Conservation (phyloP, 2,797 vertebrate genomes). For the Characodon lateralis region DNA sequence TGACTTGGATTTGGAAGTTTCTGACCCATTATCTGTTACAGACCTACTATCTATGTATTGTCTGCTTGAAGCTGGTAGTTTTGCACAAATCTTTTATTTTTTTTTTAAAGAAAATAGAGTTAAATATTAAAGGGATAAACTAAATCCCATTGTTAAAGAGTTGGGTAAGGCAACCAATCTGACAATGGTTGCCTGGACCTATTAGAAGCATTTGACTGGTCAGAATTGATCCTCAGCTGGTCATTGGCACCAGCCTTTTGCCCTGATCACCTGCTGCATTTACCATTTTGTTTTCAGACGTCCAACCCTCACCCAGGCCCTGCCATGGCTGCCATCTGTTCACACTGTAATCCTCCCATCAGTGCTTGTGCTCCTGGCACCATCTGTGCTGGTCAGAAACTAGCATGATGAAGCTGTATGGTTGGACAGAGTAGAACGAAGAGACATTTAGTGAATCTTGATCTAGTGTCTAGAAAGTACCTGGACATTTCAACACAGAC, state of each 20-base stretch:
- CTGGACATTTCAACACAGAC: neutral
- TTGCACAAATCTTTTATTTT: too few species aligned
- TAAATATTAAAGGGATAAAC: neutral
- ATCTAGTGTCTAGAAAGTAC: neutral
- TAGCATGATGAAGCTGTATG: constrained; percentile 18
- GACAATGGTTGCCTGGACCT: neutral
- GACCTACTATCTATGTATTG: too few species aligned
- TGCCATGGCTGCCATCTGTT: constrained; percentile 57
- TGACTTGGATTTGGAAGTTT: too few species aligned
- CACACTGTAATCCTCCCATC: constrained; percentile 54
- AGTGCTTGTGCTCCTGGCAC: constrained; percentile 38
- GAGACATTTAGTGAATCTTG: neutral
- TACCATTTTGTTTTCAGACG: constrained; percentile 13
- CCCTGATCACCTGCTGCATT: constrained; percentile 37
- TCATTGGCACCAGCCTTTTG: constrained; percentile 26
- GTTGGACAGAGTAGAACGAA: neutral
- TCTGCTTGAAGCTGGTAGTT: too few species aligned
- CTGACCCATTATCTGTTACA: neutral
- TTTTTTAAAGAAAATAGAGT: neutral
- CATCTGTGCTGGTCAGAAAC: constrained; percentile 40
- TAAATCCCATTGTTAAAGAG: neutral
- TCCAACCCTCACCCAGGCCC: constrained; percentile 22
- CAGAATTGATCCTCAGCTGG: constrained; percentile 4
- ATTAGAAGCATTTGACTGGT: constrained; percentile 8
- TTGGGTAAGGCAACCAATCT: neutral